phyloP scores from a whole-genome alignment of 2,797 vertebrate genomes.

The Poecilia picta region DNA sequence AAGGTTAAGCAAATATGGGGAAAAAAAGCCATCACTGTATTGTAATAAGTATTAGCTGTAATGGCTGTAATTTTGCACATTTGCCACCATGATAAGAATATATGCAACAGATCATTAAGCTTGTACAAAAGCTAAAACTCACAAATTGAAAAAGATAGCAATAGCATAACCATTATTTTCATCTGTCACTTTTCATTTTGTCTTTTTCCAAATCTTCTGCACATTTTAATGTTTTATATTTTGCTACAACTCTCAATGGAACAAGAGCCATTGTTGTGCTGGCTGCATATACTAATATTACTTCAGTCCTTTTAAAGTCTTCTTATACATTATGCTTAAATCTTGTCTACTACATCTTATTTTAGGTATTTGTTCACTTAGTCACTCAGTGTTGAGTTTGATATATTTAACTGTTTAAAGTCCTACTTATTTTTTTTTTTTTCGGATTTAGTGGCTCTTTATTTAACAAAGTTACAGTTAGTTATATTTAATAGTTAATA shows the following conservation, averaged over 20 bases:
- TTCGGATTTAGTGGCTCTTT: not conserved
- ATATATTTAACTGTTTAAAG: not conserved
- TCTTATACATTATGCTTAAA: not conserved
- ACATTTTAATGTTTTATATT: not conserved
- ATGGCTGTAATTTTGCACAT: not conserved
- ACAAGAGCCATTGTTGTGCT: not conserved
- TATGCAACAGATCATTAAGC: conserved; percentile 6
- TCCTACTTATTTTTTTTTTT: not conserved
- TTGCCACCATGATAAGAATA: not conserved
- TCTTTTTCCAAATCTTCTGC: not conserved
- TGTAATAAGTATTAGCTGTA: not conserved
- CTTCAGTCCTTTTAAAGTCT: not conserved
- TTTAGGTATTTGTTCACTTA: not conserved
- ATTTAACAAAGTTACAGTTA: not conserved
- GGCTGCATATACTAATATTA: not conserved
- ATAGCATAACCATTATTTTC: not conserved
- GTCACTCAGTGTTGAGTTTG: not conserved
- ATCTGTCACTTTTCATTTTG: not conserved
- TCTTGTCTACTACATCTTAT: not conserved
- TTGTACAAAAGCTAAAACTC: not conserved
- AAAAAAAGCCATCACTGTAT: not conserved
- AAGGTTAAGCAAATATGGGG: not conserved
- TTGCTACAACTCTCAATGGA: not conserved
- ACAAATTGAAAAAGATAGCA: not conserved
- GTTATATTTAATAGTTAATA: not conserved